Percentiles rank a stretch among this genome's conserved stretches.
phyloP scores from a whole-genome alignment of 2,113 vertebrate genomes.

The Limanda limanda region DNA sequence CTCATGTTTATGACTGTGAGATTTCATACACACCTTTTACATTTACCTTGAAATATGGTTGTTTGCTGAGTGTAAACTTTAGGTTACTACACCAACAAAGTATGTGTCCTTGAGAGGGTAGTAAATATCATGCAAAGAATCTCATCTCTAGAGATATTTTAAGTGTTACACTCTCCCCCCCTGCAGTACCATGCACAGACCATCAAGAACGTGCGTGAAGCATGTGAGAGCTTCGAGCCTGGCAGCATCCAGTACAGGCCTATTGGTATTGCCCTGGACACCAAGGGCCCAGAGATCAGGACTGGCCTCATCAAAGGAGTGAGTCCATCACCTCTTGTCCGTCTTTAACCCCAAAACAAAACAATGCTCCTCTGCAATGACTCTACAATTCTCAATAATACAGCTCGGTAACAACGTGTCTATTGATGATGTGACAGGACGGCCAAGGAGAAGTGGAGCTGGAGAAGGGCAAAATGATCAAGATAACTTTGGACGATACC shows the following conservation, averaged over 20 bases:
- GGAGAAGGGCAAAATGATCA: slow-evolving; percentile 89
- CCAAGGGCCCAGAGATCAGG: slow-evolving; percentile 98
- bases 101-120: not conserved
- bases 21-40: not conserved
- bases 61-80: not conserved
- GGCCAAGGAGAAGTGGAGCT: slow-evolving; percentile 97
- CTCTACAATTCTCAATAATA: not conserved
- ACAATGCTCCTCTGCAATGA: not conserved
- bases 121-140: not conserved
- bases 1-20: not conserved
- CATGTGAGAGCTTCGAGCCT: slow-evolving; percentile 92
- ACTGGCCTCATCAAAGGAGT: slow-evolving; percentile 98
- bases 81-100: not conserved
- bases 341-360: not conserved
- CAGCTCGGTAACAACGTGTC: not conserved
- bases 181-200: slow-evolving; percentile 91
- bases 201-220: slow-evolving; percentile 94
- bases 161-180: not conserved
- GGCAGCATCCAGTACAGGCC: slow-evolving; percentile 96
- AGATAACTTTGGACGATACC: slow-evolving; percentile 90
- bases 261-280: slow-evolving; percentile 95
- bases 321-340: slow-evolving; percentile 56
- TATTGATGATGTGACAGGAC: slow-evolving; percentile 80
- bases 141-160: not conserved
- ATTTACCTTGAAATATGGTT: not conserved